Conservation (phyloP, 2,797 vertebrate species). For the Glossophaga mutica region DNA sequence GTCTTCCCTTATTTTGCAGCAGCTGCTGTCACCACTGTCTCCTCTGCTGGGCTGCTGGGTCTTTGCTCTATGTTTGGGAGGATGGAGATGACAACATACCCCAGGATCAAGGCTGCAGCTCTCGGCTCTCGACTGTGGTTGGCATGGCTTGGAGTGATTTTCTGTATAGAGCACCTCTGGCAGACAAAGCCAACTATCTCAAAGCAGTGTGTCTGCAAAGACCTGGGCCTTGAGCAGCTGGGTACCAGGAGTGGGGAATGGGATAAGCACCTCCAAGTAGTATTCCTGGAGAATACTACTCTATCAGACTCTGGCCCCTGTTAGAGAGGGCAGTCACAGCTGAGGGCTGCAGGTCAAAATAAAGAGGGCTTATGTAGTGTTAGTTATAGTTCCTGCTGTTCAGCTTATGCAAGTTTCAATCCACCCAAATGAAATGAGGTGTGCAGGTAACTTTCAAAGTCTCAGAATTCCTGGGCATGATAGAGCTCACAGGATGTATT, state of each 20-base stretch:
- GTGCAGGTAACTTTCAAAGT: neutral
- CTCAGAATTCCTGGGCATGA: neutral
- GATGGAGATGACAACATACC: neutral
- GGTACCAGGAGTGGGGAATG: neutral
- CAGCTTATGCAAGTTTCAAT: neutral
- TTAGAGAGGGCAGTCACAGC: neutral
- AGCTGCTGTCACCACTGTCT: neutral
- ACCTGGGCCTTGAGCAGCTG: neutral
- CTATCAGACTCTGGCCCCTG: neutral
- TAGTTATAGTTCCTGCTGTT: neutral
- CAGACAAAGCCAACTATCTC: neutral
- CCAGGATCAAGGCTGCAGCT: neutral
- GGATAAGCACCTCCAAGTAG: neutral
- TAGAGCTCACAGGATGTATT: too few species aligned
- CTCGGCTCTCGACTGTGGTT: neutral
- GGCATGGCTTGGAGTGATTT: neutral
- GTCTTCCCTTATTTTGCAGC: neutral
- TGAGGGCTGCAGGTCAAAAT: neutral
- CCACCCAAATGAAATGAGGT: neutral
- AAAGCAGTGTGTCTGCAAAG: neutral
- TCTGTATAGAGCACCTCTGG: neutral
- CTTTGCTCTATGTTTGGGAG: neutral
- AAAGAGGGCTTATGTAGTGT: neutral
- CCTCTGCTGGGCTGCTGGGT: neutral
- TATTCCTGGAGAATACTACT: neutral